Base-by-base conservation (phyloP, 2,113 vertebrate genomes). In the Progne subis region DNA sequence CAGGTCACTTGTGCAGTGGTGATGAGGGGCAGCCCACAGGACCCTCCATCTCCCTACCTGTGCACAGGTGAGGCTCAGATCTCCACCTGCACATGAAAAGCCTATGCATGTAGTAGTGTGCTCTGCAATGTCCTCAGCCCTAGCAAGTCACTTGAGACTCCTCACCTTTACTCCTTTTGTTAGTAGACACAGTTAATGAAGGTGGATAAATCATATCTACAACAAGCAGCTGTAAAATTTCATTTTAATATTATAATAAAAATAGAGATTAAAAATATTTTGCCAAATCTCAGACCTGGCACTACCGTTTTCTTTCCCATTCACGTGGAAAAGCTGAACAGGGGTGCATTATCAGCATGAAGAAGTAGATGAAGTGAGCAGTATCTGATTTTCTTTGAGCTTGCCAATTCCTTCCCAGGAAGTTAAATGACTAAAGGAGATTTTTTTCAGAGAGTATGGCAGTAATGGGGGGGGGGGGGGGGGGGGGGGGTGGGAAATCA, bases 391-490 rank as follows among this genome's bases (percentile, higher is more conserved):
- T 95, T 63, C 50, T 90, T 80, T 41, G 53, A 88, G 46, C 95
- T 68, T 94, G 81, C 37, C 65, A 92, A 61, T 82, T 94, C 24
- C 41, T 56, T 83, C 56, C 21, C 86, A 85, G 72, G 46, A 96
- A 96, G 91, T 81, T 94, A 96, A 81, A 96, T 34, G 16, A 97
- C 72, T 85, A 68, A 72, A 96, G 94, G 44, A 82, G 44, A 79
- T 67, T 41, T 47, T 46, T 71, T 64, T 91, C 81, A 25, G 41
- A 86, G 77, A 88, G 63, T 52, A 82, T 28, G 81, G 79, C 60
- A 52, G 63, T 72, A 94, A 95, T 83, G 71, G 37, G n/a, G n/a
- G n/a, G n/a, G n/a, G n/a, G n/a, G n/a, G n/a, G n/a, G n/a, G n/a
- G n/a, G n/a, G n/a, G n/a, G n/a, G n/a, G n/a, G n/a, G n/a, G n/a